phyloP scores from a whole-genome alignment of 2,113 vertebrate species.

The Tychaedon coryphoeus region DNA sequence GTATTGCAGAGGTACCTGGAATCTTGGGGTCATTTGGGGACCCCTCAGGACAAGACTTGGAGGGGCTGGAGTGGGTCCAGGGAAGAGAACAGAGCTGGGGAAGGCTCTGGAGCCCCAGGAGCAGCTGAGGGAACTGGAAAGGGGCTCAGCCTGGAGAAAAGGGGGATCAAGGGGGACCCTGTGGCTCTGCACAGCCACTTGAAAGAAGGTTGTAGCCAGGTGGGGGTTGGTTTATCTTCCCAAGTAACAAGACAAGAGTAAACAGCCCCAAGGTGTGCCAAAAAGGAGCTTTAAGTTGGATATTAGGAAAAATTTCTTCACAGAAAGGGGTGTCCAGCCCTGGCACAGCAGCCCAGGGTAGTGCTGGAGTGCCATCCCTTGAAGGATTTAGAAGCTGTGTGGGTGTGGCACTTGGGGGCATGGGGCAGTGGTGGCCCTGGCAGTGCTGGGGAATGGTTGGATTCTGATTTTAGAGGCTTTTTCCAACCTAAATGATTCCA shows the following conservation, averaged over 20 bases:
- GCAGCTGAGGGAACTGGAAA: accelerated
- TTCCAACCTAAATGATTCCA: neutral
- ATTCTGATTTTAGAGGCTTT: neutral
- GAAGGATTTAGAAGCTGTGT: accelerated
- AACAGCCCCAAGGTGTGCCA: accelerated
- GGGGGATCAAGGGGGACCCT: neutral
- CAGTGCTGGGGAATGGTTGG: accelerated
- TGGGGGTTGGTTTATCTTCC: accelerated
- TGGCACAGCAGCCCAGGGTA: neutral
- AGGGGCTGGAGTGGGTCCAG: accelerated
- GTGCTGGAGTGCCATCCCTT: accelerated
- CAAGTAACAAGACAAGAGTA: neutral
- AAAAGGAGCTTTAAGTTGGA: neutral
- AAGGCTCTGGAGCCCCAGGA: neutral
- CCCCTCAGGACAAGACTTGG: neutral
- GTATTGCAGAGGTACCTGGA: accelerated
- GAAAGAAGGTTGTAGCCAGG: too few species aligned
- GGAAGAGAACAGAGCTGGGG: accelerated
- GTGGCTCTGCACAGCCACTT: neutral
- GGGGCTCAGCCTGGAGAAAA: neutral
- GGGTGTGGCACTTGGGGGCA: too few species aligned
- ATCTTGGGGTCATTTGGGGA: neutral
- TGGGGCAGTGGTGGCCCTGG: neutral
- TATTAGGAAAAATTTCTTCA: too few species aligned
- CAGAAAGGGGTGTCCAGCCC: accelerated